phyloP scores from a whole-genome alignment of 2,797 vertebrate genomes.

The Oreochromis mossambicus region DNA sequence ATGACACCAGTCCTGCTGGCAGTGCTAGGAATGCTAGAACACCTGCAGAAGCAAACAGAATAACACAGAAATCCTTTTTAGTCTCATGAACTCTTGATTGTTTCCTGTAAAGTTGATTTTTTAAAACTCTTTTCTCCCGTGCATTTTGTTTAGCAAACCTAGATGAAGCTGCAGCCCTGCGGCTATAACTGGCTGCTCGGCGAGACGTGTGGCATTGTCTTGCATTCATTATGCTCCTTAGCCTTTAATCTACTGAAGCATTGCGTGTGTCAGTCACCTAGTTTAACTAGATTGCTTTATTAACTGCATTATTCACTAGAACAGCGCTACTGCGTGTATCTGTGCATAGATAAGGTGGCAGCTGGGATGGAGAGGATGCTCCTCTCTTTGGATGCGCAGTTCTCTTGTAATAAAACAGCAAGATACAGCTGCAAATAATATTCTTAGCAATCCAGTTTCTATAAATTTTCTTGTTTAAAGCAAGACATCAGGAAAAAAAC shows the following conservation, averaged over 20 bases:
- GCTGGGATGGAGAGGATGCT: not conserved
- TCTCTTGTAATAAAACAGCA: not conserved
- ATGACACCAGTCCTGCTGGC: constrained; percentile 85
- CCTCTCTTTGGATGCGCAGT: not conserved
- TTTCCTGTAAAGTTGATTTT: not conserved
- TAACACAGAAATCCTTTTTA: not conserved
- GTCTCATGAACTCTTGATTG: not conserved
- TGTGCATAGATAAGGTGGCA: not conserved
- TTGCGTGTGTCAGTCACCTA: constrained; percentile 31
- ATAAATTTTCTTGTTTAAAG: not conserved
- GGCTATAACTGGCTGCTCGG: not conserved
- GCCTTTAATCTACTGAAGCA: constrained; percentile 46
- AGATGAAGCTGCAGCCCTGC: not conserved
- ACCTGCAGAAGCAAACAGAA: constrained; percentile 69
- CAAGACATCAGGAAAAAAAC: not conserved
- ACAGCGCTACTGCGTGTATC: not conserved
- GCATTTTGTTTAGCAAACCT: not conserved
- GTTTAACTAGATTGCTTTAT: constrained; percentile 49
- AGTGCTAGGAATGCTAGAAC: constrained; percentile 90
- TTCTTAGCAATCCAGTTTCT: not conserved
- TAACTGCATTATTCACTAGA: constrained; percentile 49
- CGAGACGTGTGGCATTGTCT: constrained; percentile 14
- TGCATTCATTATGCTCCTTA: constrained; percentile 40
- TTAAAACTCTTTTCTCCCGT: not conserved
- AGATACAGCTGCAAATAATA: not conserved